Conservation (phyloP, 2,888 invertebrate species). For the Stratiomys singularior region DNA sequence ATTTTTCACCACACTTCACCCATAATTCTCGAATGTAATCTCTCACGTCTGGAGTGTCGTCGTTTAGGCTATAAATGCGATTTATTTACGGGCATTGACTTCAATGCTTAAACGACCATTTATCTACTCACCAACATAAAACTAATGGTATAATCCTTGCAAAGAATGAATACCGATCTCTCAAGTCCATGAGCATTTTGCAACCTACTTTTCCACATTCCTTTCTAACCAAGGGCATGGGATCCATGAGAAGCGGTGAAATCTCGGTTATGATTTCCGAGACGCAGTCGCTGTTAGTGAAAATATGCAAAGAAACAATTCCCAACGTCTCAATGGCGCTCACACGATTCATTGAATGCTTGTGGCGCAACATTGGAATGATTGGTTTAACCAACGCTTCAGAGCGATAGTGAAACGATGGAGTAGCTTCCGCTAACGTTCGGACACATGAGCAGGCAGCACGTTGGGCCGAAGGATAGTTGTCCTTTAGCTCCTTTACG, state of each 20-base stretch:
- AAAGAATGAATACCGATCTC: conserved; percentile 91
- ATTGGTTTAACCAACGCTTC: conserved; percentile 80
- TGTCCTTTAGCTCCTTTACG: conserved; percentile 77
- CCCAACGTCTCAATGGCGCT: conserved; percentile 80
- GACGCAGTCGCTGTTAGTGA: conserved; percentile 76
- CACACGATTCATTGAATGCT: conserved; percentile 83
- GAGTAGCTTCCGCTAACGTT: conserved; percentile 72
- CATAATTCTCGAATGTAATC: conserved; percentile 73
- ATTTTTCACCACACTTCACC: conserved; percentile 80
- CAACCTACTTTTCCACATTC: conserved; percentile 83
- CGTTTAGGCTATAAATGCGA: conserved; percentile 72
- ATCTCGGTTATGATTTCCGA: conserved; percentile 81
- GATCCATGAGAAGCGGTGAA: conserved; percentile 89
- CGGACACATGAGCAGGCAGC: conserved; percentile 79
- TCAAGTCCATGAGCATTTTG: conserved; percentile 79
- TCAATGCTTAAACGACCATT: too few relatives aligned
- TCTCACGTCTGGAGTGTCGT: conserved; percentile 80
- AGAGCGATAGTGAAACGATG: conserved; percentile 79
- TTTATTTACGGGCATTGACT: too few relatives aligned
- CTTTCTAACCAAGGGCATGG: conserved; percentile 78
- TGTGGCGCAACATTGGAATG: conserved; percentile 78
- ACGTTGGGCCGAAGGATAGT: conserved; percentile 83
- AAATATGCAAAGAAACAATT: conserved; percentile 67
- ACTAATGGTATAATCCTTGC: conserved; percentile 85
- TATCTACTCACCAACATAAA: conserved; percentile 74